Conservation (phyloP, 2,797 vertebrate genomes). For the Picus viridis region DNA sequence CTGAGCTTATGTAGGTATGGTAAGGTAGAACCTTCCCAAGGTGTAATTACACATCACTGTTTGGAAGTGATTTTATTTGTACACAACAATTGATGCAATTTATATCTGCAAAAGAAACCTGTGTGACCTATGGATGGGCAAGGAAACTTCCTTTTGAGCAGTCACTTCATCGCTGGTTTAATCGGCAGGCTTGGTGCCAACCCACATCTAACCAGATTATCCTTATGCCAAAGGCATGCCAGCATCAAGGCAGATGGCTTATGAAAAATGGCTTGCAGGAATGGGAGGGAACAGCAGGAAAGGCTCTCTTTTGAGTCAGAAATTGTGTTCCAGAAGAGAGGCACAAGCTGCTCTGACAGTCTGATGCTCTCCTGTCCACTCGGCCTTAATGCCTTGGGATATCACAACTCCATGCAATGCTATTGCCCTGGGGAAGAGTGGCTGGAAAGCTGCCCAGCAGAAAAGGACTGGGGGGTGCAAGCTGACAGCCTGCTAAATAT, state of each 20-base stretch:
- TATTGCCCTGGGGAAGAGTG: too few relatives aligned
- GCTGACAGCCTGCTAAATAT: too few relatives aligned
- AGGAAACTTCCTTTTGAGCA: background rate
- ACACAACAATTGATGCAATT: background rate
- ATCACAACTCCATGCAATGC: too few relatives aligned
- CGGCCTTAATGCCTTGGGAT: background rate
- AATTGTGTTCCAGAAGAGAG: background rate
- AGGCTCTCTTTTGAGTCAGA: background rate
- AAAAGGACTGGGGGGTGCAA: too few relatives aligned
- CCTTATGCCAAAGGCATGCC: background rate
- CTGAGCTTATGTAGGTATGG: background rate
- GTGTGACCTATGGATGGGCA: background rate
- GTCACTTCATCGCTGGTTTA: background rate
- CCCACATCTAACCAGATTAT: background rate
- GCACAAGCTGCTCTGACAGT: background rate
- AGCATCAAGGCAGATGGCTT: constrained; percentile 8
- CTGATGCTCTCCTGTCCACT: background rate
- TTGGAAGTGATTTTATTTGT: background rate
- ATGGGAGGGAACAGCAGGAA: background rate
- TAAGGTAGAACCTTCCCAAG: background rate
- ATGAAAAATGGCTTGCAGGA: background rate
- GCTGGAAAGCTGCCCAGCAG: too few relatives aligned
- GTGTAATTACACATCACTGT: background rate
- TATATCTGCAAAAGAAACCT: background rate
- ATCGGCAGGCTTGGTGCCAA: background rate